Evolutionary conservation across 64 coral and sea anemone species (phyloP), one percentile per base, ranked within the genome.

Genomic region (Pachyseris speciosa): DNA sequence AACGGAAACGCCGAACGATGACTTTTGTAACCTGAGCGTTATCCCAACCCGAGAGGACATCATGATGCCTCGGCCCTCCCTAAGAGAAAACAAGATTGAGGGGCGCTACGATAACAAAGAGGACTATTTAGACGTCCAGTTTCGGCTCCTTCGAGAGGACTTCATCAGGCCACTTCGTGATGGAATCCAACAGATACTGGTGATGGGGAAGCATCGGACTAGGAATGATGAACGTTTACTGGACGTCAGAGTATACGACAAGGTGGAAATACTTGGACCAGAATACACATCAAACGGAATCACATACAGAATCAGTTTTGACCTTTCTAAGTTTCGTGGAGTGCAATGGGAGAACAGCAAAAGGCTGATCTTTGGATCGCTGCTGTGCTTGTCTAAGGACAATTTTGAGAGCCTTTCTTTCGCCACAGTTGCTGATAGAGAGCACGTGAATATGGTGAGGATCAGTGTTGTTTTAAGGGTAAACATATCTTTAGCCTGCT

Each of bases 81-180:
- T 95, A 8, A 84, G 93, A 58, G 53, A 20, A 9, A 95, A 95
- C 57, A 95, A 85, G 53, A 38, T 86, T 24, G 25, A 57, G 27
- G 87, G 88, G 20, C 47, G 37, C 17, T 95, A 95, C 22, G 58
- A 90, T 10, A 71, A 72, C 26, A 55, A 32, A 12, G 59, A 86
- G 7, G 70, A 95, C 61, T 95, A 95, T 34, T 58, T 95, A 48
- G 93, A 95, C 28, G 93, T 91, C 0, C 92, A 94, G 32, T 94
- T 94, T 89, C 85, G 92, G 19, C 77, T 94, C 10, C 67, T 94
- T 26, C 93, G 81, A 9, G 93, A 95, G 66, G 93, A 95, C 38
- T 95, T 90, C 27, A 7, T 90, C 9, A 80, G 79, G 12, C 93
- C 93, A 2, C 84, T 95, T 0, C 78, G 93, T 9, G 71, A 95